phyloP scores from a whole-genome alignment of 2,888 invertebrate genomes.

The Tolmerus cingulatus region DNA sequence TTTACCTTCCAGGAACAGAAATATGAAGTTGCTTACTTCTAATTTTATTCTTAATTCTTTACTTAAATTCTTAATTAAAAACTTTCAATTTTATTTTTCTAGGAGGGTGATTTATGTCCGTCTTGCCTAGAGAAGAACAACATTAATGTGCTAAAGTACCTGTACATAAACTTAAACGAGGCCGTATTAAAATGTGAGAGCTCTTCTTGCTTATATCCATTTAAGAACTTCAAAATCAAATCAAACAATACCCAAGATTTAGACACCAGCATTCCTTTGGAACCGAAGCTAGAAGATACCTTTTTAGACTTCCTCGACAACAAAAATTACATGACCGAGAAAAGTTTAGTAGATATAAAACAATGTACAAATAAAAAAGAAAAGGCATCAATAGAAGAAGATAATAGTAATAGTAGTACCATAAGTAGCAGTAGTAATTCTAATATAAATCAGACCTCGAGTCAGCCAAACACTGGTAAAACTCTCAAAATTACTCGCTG shows the following conservation, averaged over 20 bases:
- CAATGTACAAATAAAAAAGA: background rate
- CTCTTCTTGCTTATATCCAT: background rate
- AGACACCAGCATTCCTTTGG: background rate
- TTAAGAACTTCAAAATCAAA: background rate
- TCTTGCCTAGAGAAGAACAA: background rate
- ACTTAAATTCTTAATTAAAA: too few relatives aligned
- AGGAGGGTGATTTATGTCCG: slow-evolving; percentile 12
- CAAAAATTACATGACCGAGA: background rate
- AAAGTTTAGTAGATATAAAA: background rate
- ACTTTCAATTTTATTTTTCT: background rate
- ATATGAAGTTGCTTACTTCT: too few relatives aligned
- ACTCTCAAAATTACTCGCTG: background rate
- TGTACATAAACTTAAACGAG: background rate
- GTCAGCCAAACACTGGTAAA: background rate
- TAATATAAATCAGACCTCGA: background rate
- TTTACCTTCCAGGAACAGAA: too few relatives aligned
- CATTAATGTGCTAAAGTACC: background rate
- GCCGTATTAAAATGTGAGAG: slow-evolving; percentile 20
- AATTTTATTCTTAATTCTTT: background rate
- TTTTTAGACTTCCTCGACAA: background rate
- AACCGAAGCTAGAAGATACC: background rate
- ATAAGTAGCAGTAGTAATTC: background rate
- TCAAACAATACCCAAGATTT: background rate
- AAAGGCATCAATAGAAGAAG: background rate
- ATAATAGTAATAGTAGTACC: background rate